Base-by-base conservation (phyloP, 2,113 vertebrate species). In the Carassius gibelio region DNA sequence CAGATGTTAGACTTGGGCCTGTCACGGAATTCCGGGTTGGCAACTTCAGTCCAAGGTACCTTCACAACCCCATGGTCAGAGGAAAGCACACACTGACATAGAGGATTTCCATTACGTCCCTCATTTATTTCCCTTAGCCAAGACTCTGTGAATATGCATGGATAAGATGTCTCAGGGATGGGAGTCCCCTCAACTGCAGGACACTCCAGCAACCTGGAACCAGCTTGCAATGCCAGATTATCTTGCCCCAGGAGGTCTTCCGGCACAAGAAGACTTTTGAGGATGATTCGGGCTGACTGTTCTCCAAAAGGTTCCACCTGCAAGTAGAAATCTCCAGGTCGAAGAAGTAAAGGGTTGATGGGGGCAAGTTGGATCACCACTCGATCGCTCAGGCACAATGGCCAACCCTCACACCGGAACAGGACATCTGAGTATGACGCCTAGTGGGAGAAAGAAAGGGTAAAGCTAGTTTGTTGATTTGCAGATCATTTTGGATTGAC, bases 321-420 rank as follows among this genome's bases (percentile, higher is more conserved):
- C 34, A 99, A 95, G 92, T 97, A 99, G 91, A 99, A 99, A 93
- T 99, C 98, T 92, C 97, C 94, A 0, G 95, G 95, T 19, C 97
- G 97, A 90, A 99, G 87, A 30, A 97, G 91, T 90, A 98, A 93
- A 1, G 97, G 96, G 84, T 96, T 98, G 84, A 98, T 95, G 0
- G 96, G 94, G 0, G 97, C 96, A 0, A 98, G 92, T 91, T 99
- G 97, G 88, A 98, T 92, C 1, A 98, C 96, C 0, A 97, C 96
- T 81, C 96, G 95, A 76, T 96, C 95, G 0, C 92, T 94, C 36
- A 98, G 95, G 86, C 98, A 98, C 77, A 99, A 91, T 0, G 98
- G 98, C 98, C 98, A 99, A 87, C 98, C 98, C 87, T 97, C 96
- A 2, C 96, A 97, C 86, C 96, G 94, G 92, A 99, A 99, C 88